Evolutionary conservation across 1,140 invertebrate species (phyloP), one percentile per base, ranked within the genome.

Genomic region (Diabrotica virgifera): DNA sequence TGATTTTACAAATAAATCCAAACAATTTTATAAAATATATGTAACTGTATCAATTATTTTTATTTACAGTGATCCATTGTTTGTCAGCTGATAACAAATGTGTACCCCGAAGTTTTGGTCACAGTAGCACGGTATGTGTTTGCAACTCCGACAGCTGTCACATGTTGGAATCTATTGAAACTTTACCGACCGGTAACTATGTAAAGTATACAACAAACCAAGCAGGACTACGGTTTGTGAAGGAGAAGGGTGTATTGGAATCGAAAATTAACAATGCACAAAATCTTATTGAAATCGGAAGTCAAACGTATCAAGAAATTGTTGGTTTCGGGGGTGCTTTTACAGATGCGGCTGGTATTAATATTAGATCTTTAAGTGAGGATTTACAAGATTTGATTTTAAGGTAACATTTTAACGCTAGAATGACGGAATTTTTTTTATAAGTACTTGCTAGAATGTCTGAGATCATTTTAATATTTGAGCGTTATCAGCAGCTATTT

Each of bases 91-190:
- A 59, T 11, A 40, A 56, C 6, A 24, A 24, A 24, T 65, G 69
- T 50, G 12, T 51, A 7, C 37, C 56, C 37, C 40, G 54, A 46
- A 53, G 62, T 58, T 70, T 61, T 62, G 69, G 66, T 6, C 24
- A 68, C 10, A 58, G 46, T 52, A 52, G 59, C 11, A 54, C 51
- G 35, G 92, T 96, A 0, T 96, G 94, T 76, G 90, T 94, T 9
- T 96, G 94, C 74, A 91, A 94, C 74, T 81, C 88, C 0, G 87
- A 86, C 0, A 90, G 93, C 75, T 96, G 95, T 76, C 94, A 96
- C 76, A 86, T 85, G 8, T 78, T 89, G 14, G 81, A 83, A 2
- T 74, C 80, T 12, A 70, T 82, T 38, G 63, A 74, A 6, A 70
- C 77, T 53, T 53, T 62, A 10, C 5, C 10, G 36, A 10, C 51